A percentile compares a stretch with the other conserved stretches of the same genome.
Conservation (phyloP, 1,140 invertebrate species). For the Amphibalanus amphitrite region DNA sequence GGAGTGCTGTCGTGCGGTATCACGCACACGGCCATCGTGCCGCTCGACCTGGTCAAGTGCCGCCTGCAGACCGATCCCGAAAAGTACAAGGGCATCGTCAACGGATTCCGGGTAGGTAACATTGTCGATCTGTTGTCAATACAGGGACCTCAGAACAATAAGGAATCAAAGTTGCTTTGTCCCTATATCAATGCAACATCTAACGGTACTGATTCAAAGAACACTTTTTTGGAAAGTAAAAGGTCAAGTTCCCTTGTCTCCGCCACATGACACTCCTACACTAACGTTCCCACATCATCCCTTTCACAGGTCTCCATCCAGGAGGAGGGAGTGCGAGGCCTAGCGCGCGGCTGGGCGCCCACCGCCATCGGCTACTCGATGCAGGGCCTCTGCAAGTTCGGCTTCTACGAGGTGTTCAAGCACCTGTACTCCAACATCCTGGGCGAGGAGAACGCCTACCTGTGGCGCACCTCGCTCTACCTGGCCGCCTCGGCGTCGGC, state of each 20-base stretch:
- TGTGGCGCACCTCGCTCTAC: constrained; percentile 85
- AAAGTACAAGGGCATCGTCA: constrained; percentile 82
- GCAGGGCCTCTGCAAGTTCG: constrained; percentile 52
- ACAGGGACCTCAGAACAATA: not conserved
- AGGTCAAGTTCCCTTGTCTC: no score
- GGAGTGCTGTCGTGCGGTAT: constrained; percentile 90
- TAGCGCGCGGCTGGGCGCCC: constrained; percentile 95
- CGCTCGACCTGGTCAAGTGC: constrained; percentile 96
- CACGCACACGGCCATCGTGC: constrained; percentile 66
- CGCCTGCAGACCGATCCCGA: constrained; percentile 87
- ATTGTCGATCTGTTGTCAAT: no score
- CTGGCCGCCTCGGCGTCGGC: constrained; percentile 89
- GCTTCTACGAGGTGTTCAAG: constrained; percentile 77
- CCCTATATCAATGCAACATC: no score
- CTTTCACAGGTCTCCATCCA: constrained; percentile 38
- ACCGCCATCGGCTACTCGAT: constrained; percentile 94
- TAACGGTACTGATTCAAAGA: no score
- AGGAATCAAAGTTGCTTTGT: not conserved
- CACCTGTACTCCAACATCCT: constrained; percentile 62
- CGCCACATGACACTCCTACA: no score
- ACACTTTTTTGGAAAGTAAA: no score
- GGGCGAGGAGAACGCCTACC: constrained; percentile 85
- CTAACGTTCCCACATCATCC: no score
- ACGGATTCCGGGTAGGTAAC: constrained; percentile 56
- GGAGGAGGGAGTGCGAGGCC: constrained; percentile 75